Conservation (phyloP, 2,113 vertebrate species). For the Pterocles gutturalis region DNA sequence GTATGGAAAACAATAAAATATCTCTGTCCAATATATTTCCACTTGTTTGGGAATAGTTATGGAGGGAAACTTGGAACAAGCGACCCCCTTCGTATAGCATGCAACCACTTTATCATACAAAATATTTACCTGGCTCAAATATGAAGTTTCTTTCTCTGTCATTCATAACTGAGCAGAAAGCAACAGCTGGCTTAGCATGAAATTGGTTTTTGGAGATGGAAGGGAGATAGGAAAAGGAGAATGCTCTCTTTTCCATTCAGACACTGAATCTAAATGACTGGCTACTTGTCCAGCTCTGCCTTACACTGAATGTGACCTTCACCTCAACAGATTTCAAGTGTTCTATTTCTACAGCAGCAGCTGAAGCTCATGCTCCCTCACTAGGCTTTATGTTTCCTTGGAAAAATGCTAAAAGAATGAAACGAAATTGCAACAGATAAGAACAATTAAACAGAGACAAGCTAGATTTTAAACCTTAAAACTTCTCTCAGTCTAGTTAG, state of each 20-base stretch:
- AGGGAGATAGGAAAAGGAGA: neutral
- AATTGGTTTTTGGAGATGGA: neutral
- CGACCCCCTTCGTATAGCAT: fast-evolving
- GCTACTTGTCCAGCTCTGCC: neutral
- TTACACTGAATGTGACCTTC: neutral
- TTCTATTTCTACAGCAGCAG: neutral
- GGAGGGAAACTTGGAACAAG: neutral
- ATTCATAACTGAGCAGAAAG: neutral
- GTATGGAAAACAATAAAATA: neutral
- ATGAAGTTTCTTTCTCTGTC: neutral
- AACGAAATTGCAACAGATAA: neutral
- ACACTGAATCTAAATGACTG: neutral
- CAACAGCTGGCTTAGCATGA: neutral
- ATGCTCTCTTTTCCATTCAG: neutral
- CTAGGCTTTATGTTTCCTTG: neutral
- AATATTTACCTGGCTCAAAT: neutral
- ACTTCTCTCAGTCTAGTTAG: neutral
- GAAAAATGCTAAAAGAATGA: neutral
- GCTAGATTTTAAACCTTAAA: neutral
- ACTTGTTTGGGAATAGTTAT: neutral
- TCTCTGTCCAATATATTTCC: neutral
- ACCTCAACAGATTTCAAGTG: neutral
- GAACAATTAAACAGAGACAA: neutral
- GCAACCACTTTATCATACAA: neutral
- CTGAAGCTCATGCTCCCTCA: neutral